Base-by-base conservation (phyloP, 2,113 vertebrate species). In the Rafetus swinhoei region DNA sequence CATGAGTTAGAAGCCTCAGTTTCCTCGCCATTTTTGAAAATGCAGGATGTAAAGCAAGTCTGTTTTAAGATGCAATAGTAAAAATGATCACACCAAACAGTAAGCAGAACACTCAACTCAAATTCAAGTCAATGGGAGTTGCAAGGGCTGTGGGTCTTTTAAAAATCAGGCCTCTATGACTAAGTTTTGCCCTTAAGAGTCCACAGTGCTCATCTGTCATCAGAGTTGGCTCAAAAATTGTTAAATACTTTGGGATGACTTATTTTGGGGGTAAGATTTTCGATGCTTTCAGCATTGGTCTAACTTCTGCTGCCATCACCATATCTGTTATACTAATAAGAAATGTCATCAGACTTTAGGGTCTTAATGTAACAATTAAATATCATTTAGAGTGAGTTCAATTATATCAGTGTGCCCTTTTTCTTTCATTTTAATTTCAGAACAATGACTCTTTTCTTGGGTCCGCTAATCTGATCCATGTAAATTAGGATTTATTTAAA, bases 381-480 rank as follows among this genome's bases (percentile, higher is more conserved):
- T 16, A 65, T 72, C 62, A 85, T 0, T 5, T 24, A 65, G 77
- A 87, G 59, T 88, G 27, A 32, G 85, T 29, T 85, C 52, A 86
- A 2, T 3, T 92, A 91, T 90, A 85, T 86, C 3, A 72, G 89
- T 45, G 85, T 0, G 1, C 6, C 85, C 53, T 90, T 84, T 84
- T 87, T 53, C 50, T 86, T 16, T 60, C 11, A 60, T 27, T 27
- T 60, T 83, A 94, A 81, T 90, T 94, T 86, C 92, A 72, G 84
- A 81, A 96, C 88, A 95, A 86, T 74, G 54, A 69, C 56, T 93
- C 86, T 90, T 95, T 96, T 96, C 91, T 95, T 32, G 2, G 50
- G 57, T 56, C 85, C 96, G 93, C 89, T 86, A 79, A 86, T 88
- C 53, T 0, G 56, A 95, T 87, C 85, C 35, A 86, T 87, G 84